phyloP scores from a whole-genome alignment of 2,888 invertebrate genomes.

The Drosophila mimetica region DNA sequence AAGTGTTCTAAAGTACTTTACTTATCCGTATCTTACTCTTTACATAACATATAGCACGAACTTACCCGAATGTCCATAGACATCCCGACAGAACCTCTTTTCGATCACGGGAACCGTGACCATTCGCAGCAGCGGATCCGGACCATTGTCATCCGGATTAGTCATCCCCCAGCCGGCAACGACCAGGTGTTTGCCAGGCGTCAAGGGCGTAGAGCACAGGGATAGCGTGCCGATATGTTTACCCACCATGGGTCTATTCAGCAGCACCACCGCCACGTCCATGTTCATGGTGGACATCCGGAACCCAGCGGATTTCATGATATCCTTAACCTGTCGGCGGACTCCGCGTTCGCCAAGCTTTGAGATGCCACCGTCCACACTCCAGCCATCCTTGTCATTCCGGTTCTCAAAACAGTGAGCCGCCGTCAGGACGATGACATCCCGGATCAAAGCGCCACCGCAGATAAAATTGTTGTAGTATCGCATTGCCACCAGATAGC shows the following conservation, averaged over 20 bases:
- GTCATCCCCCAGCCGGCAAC: constrained; percentile 64
- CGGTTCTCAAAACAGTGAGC: constrained; percentile 52
- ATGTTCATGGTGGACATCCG: constrained; percentile 38
- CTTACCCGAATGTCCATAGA: constrained; percentile 46
- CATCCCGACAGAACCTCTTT: constrained; percentile 22
- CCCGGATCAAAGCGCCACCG: constrained; percentile 53
- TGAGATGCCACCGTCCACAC: constrained; percentile 46
- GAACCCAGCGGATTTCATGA: constrained; percentile 32
- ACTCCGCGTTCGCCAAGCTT: constrained; percentile 18
- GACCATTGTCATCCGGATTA: not conserved
- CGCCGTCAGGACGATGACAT: constrained; percentile 54
- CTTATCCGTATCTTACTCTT: no score
- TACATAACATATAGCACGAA: not conserved
- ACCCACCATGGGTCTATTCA: constrained; percentile 43
- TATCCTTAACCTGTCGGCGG: not conserved
- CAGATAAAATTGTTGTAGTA: constrained; percentile 50
- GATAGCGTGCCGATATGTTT: constrained; percentile 1
- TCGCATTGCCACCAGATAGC: constrained; percentile 52
- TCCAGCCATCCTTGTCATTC: constrained; percentile 7
- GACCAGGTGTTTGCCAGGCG: constrained; percentile 1
- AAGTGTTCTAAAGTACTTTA: no score
- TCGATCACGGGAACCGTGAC: constrained; percentile 53
- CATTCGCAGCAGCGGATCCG: constrained; percentile 22
- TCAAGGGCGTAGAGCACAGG: constrained; percentile 33
- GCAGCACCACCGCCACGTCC: constrained; percentile 56